Base-by-base conservation (phyloP, 1,140 invertebrate species). In the Drosophila sp. region DNA sequence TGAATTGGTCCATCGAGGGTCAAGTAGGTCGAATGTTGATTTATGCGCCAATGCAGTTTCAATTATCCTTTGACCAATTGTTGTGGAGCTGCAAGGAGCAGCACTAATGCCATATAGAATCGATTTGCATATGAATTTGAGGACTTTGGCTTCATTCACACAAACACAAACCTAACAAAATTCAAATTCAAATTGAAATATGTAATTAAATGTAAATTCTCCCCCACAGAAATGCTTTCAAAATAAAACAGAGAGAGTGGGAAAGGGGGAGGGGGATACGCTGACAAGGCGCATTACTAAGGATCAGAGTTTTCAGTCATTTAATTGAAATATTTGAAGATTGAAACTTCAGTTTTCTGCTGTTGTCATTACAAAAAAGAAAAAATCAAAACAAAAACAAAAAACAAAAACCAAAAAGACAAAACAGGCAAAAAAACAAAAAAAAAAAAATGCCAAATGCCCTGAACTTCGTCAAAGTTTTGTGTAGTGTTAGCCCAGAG, bases 321-420 rank as follows among this genome's bases (percentile, higher is more conserved):
- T 87, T 87, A 87, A 87, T 87, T 83, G 80, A 89, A 89, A 89
- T 89, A 89, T 89, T 89, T 89, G 60, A 78, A 84, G 76, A 89
- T 89, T 89, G 80, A 89, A 89, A 84, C 80, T 89, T 82, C 80
- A 61, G 65, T 69, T 69, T 47, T 56, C 44, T 50, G 27, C 56
- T 50, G 55, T 73, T 77, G 80, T 82, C 76, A 86, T 82, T 87
- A 82, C 79, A 74, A 77, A 73, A 84, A 79, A 65, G 65, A 68
- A 30, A 30, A 41, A 38, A 5, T 5, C 2, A 17, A 17, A 17
- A 17, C 17, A 17, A 17, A 38, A 41, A n/a, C 40, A 41, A 41
- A 41, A 41, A 1, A 41, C 40, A 41, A 41, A 41, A 41, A 11
- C 1, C 1, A 17, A 41, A n/a, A 41, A 41, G n/a, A 41, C 11